Evolutionary conservation across 2,113 vertebrate genomes (phyloP), one percentile per base, ranked within the genome.

Genomic region (Chiloscyllium plagiosum): DNA sequence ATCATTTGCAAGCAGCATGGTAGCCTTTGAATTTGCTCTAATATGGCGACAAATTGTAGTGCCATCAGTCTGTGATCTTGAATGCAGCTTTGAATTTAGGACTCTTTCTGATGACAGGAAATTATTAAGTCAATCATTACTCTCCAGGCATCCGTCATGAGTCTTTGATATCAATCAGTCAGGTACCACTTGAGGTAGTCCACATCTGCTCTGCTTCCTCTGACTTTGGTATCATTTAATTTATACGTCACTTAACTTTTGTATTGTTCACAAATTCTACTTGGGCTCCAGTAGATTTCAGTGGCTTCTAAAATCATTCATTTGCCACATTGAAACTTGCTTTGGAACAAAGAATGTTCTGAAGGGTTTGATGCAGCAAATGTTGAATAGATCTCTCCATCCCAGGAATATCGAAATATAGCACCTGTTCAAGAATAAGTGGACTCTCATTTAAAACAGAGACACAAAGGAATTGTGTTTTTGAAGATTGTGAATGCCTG

Each of bases 81-180:
- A 94, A 47, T 70, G 92, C n/a, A 70, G 93, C 50, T 94, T 94
- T 94, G 93, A 95, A 47, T 94, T 66, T 66, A 65, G 61, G 3
- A 29, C 50, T 61, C 4, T 95, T 95, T 72, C 33, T 66, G 22
- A 72, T 72, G 3, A 19, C 68, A 50, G 42, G 19, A 93, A 93
- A 66, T 65, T 24, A 33, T 29, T 68, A 33, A 93, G 56, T 92
- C 26, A 65, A 8, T 68, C 37, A 83, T 47, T 52, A 90, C 50
- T 68, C 89, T n/a, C 66, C 61, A 61, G 26, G 66, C 61, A 19
- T 93, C 33, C 56, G 66, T 37, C n/a, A 37, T 93, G 61, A n/a
- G 61, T 37, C 56, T 93, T 37, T 93, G 29, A 37, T 93, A 66
- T n/a, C 56, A 65, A 29, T 89, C 29, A 93, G 70, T 70, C 20